These are phyloP conservation scores for Sinocyclocheilus rhinocerous DNA, from an alignment of 2,113 vertebrate genomes.

Conservation along the genomic window DNA sequence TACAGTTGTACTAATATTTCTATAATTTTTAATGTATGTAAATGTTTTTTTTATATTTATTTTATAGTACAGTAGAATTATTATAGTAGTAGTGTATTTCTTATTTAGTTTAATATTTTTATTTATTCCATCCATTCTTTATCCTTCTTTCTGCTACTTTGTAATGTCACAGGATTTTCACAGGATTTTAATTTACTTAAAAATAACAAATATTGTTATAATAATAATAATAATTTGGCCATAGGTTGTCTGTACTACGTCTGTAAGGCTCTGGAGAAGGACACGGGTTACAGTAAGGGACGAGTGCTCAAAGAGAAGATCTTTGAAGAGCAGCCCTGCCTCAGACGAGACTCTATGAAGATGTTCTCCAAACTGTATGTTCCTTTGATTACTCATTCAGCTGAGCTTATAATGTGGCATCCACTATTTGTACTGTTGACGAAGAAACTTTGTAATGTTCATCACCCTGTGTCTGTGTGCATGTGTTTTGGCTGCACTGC, in stretches of 20 bases:
- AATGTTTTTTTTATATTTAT: background rate
- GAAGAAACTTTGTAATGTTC: background rate
- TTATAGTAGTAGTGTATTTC: background rate
- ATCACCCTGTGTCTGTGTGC: background rate
- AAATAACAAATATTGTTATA: background rate
- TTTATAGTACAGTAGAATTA: background rate
- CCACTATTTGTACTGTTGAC: background rate
- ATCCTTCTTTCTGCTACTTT: background rate
- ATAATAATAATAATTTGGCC: background rate
- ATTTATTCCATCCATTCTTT: background rate
- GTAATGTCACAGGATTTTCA: background rate
- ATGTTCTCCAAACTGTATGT: conserved; percentile 93
- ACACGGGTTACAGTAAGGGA: conserved; percentile 91
- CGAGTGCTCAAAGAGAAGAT: conserved; percentile 95
- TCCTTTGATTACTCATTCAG: background rate
- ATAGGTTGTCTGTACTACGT: conserved; percentile 94
- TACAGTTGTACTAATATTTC: background rate
- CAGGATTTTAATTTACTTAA: background rate
- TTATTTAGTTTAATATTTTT: background rate
- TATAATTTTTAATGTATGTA: background rate
- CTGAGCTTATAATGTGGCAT: background rate
- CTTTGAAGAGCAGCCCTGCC: conserved; percentile 92
- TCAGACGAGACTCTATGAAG: conserved; percentile 88
- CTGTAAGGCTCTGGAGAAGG: conserved; percentile 92
- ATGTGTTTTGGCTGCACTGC: conserved; percentile 57